Evolutionary conservation across 2,113 vertebrate species (phyloP), one percentile per base, ranked within the genome.

Genomic region (Azemiops feae): DNA sequence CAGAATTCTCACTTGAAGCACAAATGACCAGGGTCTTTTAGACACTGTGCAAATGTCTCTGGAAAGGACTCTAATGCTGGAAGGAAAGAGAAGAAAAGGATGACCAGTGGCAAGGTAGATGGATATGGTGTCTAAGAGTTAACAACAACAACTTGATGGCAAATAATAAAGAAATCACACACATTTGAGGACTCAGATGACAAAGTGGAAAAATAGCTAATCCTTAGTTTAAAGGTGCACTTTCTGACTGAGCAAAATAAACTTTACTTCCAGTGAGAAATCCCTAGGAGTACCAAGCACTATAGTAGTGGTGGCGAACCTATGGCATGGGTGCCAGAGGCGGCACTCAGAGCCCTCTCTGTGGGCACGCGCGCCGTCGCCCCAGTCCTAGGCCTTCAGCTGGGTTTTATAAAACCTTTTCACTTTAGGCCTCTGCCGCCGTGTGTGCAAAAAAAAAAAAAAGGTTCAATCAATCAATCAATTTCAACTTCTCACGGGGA

Each of bases 231-330:
- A 22, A 43, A 81, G 74, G 1, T 12, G 69, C 55, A 25, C 91
- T 91, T 93, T 92, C 52, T 1, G 0, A 85, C 50, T 52, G 0
- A 93, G 8, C 64, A 95, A 92, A 30, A 47, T 87, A 93, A 86
- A 39, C 10, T 11, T 87, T 87, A 9, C 3, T 96, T 96, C 95
- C 94, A 92, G 96, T 96, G 94, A 96, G 45, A 34, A 57, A 2
- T 60, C 18, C 74, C 30, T 60, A 30, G 45, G 6, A 27, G 87
- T 52, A 64, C 14, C 55, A 87, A 85, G 25, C 58, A n/a, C 10
- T 58, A 4, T 54, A 58, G 90, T 23, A 45, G 43, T 3, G 43
- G 43, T 45, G 43, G n/a, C n/a, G n/a, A n/a, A n/a, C n/a, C n/a
- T n/a, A n/a, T n/a, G n/a, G n/a, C n/a, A n/a, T n/a, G n/a, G n/a